A percentile compares a stretch with the other conserved stretches of the same genome.
Conservation (phyloP, 2,888 invertebrate genomes). For the Beris chalybata region DNA sequence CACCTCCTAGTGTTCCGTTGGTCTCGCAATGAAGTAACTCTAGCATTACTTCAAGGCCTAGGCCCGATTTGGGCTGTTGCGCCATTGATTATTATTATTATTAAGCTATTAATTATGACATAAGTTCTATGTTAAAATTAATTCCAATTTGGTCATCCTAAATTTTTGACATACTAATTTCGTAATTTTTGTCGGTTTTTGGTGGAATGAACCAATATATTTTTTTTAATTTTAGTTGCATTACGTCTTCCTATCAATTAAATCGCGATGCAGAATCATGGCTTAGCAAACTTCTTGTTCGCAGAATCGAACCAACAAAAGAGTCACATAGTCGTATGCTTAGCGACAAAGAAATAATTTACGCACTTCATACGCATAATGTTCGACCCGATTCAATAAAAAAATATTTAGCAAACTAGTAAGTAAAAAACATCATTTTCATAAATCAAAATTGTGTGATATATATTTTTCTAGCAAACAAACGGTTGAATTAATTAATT, state of each 20-base stretch:
- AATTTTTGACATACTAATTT: too few relatives aligned
- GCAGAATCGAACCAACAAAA: conserved; percentile 91
- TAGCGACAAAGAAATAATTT: conserved; percentile 94
- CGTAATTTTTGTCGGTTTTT: background rate
- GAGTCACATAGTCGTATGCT: conserved; percentile 96
- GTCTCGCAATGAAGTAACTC: too few relatives aligned
- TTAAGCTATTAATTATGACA: too few relatives aligned
- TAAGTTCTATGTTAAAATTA: too few relatives aligned
- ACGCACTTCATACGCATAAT: conserved; percentile 93
- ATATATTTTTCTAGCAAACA: conserved; percentile 64
- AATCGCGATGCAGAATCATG: conserved; percentile 68
- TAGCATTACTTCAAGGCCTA: too few relatives aligned
- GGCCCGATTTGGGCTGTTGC: too few relatives aligned
- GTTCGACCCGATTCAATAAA: conserved; percentile 86
- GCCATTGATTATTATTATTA: too few relatives aligned
- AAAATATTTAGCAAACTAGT: conserved; percentile 90
- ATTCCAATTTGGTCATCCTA: too few relatives aligned
- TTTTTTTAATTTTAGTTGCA: conserved; percentile 13
- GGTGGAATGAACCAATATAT: background rate
- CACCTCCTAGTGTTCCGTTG: too few relatives aligned
- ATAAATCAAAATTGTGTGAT: conserved; percentile 17
- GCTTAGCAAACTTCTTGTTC: conserved; percentile 85
- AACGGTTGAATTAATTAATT: conserved; percentile 74
- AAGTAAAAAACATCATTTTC: conserved; percentile 57
- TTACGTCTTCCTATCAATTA: conserved; percentile 18